Evolutionary conservation across 2,888 invertebrate genomes (phyloP).

Genomic region (Drosophila fungiperda): DNA sequence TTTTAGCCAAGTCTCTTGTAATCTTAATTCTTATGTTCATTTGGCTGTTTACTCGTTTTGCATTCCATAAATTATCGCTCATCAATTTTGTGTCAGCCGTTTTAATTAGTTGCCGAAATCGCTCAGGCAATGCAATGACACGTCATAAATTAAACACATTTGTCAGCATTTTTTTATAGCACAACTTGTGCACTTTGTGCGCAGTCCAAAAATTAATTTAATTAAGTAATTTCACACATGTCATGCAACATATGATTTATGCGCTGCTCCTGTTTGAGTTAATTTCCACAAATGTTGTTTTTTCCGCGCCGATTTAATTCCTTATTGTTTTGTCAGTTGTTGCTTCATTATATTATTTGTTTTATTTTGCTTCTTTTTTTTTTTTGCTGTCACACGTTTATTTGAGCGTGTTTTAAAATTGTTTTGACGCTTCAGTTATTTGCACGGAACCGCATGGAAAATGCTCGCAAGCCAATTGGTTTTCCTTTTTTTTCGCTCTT

Average conservation of each 20-base stretch:
- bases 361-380: constrained; percentile 18
- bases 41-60: not conserved
- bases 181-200: constrained; percentile 12
- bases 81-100: constrained; percentile 45
- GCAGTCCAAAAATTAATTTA: constrained; percentile 65
- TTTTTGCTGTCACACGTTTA: constrained; percentile 46
- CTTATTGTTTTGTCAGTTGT: constrained; percentile 19
- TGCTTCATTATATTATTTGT: constrained; percentile 23
- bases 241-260: constrained; percentile 69
- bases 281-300: constrained; percentile 51
- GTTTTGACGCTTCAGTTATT: constrained; percentile 63
- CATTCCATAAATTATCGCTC: not conserved
- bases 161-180: constrained; percentile 45
- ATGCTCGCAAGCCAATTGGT: constrained; percentile 46
- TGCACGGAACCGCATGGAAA: constrained; percentile 19
- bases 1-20: not conserved
- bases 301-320: constrained; percentile 1
- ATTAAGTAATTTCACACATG: constrained; percentile 76
- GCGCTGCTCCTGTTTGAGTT: constrained; percentile 64
- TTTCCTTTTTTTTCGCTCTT: constrained; percentile 26
- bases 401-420: constrained; percentile 63
- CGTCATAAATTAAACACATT: constrained; percentile 62
- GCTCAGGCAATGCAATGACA: constrained; percentile 48
- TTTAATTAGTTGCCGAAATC: constrained; percentile 37
- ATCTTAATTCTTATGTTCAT: not conserved